A percentile compares a stretch with the other conserved stretches of the same genome.
Conservation (phyloP, 2,113 vertebrate species). For the Salminus brasiliensis region DNA sequence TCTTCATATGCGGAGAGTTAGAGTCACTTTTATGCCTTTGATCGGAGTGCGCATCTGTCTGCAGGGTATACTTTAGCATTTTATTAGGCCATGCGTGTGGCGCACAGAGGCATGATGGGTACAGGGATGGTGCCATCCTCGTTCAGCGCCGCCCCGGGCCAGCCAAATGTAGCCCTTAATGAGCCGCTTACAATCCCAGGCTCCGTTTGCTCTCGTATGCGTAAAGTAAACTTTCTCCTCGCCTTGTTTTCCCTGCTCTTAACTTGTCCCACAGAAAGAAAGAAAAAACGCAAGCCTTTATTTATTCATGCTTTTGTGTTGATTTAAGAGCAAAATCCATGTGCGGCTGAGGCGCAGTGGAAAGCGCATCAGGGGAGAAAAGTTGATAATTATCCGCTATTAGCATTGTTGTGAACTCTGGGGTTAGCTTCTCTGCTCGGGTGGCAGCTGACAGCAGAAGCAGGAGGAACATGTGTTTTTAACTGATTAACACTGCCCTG, state of each 20-base stretch:
- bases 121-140: conserved; percentile 65
- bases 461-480: conserved; percentile 62
- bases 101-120: conserved; percentile 61
- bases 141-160: conserved; percentile 63
- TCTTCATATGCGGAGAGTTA: conserved; percentile 9
- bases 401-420: conserved; percentile 64
- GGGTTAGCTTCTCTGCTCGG: conserved; percentile 29
- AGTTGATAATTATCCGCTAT: conserved; percentile 72
- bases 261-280: conserved; percentile 70
- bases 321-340: conserved; percentile 53
- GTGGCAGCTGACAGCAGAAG: conserved; percentile 33
- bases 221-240: conserved; percentile 74
- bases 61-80: conserved; percentile 64
- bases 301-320: conserved; percentile 76
- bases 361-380: conserved; percentile 18
- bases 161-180: conserved; percentile 72
- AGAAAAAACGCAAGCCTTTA: conserved; percentile 66
- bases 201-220: conserved; percentile 71
- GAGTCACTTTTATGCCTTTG: conserved; percentile 49
- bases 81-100: conserved; percentile 62
- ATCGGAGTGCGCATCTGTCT: conserved; percentile 59
- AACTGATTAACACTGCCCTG: conserved; percentile 65
- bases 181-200: conserved; percentile 73
- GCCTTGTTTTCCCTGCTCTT: conserved; percentile 53
- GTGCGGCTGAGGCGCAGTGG: background rate